These are phyloP conservation scores for Hyppa rectilinea DNA, from an alignment of 2,888 invertebrate species.

Conservation along the genomic window DNA sequence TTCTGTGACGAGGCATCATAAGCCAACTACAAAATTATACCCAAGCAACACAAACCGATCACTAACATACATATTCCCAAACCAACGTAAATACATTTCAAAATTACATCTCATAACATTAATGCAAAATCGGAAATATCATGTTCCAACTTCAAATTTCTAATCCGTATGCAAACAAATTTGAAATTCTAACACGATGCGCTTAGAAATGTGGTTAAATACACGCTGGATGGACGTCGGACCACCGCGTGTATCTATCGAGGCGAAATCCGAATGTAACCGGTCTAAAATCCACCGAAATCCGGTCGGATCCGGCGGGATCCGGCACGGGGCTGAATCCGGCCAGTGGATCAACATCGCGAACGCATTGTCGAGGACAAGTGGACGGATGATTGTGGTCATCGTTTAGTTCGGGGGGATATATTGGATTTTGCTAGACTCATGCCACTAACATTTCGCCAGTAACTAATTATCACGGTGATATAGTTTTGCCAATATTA, in stretches of 20 bases:
- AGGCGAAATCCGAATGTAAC: conserved; percentile 76
- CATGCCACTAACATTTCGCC: conserved; percentile 29
- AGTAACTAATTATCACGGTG: conserved; percentile 43
- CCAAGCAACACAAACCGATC: conserved; percentile 2
- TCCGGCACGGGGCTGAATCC: conserved; percentile 69
- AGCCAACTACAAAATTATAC: conserved; percentile 49
- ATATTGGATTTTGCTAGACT: conserved; percentile 61
- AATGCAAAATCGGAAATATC: conserved; percentile 44
- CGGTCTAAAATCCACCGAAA: conserved; percentile 72
- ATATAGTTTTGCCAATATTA: conserved; percentile 16
- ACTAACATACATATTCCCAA: conserved; percentile 20
- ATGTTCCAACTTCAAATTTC: conserved; percentile 51
- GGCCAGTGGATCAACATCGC: conserved; percentile 72
- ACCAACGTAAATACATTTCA: conserved; percentile 22
- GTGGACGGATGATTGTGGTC: conserved; percentile 62
- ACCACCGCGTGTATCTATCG: conserved; percentile 74
- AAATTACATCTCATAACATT: conserved; percentile 46
- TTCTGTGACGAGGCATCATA: conserved; percentile 18
- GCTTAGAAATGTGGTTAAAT: conserved; percentile 70
- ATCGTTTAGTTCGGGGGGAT: conserved; percentile 49
- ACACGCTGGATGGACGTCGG: conserved; percentile 71
- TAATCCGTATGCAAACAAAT: conserved; percentile 60
- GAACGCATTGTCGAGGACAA: conserved; percentile 60
- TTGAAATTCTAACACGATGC: conserved; percentile 66
- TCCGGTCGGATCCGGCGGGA: conserved; percentile 69